Conservation (phyloP, 2,888 invertebrate species). For the Oxytorus armatus region DNA sequence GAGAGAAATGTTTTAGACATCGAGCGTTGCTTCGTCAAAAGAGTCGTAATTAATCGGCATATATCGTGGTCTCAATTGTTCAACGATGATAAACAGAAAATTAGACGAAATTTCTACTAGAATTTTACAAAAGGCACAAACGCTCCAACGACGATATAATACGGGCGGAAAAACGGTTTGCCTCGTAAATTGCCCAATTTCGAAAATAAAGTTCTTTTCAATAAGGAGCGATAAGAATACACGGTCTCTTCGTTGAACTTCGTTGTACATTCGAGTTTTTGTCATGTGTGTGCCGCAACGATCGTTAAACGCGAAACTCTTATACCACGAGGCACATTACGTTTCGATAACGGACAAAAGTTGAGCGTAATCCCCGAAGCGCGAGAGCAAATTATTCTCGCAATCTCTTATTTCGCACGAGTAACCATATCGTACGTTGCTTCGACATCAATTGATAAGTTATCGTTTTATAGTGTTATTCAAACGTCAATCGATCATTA, state of each 20-base stretch:
- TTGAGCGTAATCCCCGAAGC: too few relatives aligned
- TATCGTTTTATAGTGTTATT: constrained; percentile 4
- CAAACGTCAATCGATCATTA: constrained; percentile 2
- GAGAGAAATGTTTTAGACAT: too few relatives aligned
- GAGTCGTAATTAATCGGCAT: constrained; percentile 1
- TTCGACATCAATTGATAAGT: constrained; percentile 11
- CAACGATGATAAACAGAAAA: not conserved
- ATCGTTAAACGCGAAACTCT: too few relatives aligned
- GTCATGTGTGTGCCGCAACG: too few relatives aligned
- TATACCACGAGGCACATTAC: too few relatives aligned
- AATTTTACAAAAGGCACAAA: not conserved
- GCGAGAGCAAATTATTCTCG: not conserved
- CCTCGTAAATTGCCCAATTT: not conserved
- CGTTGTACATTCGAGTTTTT: not conserved
- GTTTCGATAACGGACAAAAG: too few relatives aligned
- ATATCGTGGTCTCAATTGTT: too few relatives aligned
- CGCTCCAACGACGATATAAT: not conserved
- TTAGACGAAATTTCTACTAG: not conserved
- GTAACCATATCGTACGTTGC: constrained; percentile 11
- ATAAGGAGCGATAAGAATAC: not conserved
- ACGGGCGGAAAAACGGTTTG: not conserved
- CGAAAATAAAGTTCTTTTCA: not conserved
- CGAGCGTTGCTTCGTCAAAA: too few relatives aligned
- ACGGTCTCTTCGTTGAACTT: not conserved
- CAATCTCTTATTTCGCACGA: not conserved